Conservation (phyloP, 2,797 vertebrate genomes). For the Falco cherrug region DNA sequence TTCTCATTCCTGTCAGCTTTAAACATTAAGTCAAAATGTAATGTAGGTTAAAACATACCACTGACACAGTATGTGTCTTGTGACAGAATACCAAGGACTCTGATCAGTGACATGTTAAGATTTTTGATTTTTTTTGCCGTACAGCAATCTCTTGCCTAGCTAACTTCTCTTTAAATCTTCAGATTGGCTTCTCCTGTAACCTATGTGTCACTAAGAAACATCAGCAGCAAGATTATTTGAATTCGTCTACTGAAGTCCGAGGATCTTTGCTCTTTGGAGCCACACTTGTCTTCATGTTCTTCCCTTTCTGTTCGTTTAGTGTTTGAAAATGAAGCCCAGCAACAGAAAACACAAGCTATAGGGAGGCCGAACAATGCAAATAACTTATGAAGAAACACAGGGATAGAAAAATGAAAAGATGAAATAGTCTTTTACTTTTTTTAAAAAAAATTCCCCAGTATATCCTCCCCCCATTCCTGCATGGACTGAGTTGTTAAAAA, state of each 20-base stretch:
- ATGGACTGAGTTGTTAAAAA: background rate
- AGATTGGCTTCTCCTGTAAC: background rate
- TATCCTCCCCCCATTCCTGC: background rate
- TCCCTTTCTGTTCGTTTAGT: background rate
- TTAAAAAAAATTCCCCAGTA: background rate
- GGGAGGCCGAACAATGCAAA: background rate
- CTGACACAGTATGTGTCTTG: background rate
- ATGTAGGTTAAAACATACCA: background rate
- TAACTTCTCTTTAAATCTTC: background rate
- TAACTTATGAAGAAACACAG: background rate
- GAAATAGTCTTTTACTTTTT: background rate
- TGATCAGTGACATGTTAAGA: background rate
- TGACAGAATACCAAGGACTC: background rate
- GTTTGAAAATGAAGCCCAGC: background rate
- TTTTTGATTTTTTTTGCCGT: background rate
- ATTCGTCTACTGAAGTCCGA: background rate
- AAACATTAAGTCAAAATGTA: background rate
- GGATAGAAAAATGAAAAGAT: background rate
- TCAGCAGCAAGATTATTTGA: background rate
- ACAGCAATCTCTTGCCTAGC: background rate
- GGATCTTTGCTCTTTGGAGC: background rate
- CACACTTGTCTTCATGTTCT: background rate
- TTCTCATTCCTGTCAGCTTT: background rate
- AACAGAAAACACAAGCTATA: background rate
- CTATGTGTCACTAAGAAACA: background rate